Base-by-base conservation (phyloP, 2,797 vertebrate genomes). In the Lepilemur ruficaudatus region DNA sequence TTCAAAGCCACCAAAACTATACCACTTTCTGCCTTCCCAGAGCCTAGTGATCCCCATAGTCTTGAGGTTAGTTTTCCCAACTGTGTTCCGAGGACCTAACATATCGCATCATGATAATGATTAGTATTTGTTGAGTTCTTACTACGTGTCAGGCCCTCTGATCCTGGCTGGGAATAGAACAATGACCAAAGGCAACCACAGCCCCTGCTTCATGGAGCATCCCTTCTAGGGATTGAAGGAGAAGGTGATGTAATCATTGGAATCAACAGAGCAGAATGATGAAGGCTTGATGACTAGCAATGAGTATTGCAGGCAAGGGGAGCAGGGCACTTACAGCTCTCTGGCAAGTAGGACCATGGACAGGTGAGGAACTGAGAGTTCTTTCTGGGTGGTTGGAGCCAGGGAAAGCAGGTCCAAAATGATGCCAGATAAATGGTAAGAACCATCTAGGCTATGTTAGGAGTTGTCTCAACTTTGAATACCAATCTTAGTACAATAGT, bases 311-410 rank as follows among this genome's bases (percentile, higher is more conserved):
- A 12, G 38, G n/a, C 52, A 52, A 69, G 32, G 30, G 65, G 69
- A 79, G 55, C 13, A 41, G 79, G 18, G 20, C 4, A 55, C 4
- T 2, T 22, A 23, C 17, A 18, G 4, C 46, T 5, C 1, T 48
- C 5, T 20, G 59, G 10, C 50, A 41, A 15, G 28, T 10, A 35
- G 5, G 12, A 46, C 0, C 4, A 0, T 15, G 30, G 23, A 4
- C 55, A 43, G 30, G 38, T 30, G 30, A 48, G 50, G 6, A 65
- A 46, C 10, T 2, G 30, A 63, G 30, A 65, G 3, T 46, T 48
- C 23, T 76, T 57, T 55, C 23, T 70, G 50, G 4, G 7, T 61
- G 79, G 3, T 9, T 59, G 23, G 5, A 92, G 9, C 50, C 73
- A 43, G 28, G 32, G 46, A 82, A 38, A 50, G 20, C 23, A 59